Conservation (phyloP, 2,888 invertebrate genomes). For the Archips crataeganus region DNA sequence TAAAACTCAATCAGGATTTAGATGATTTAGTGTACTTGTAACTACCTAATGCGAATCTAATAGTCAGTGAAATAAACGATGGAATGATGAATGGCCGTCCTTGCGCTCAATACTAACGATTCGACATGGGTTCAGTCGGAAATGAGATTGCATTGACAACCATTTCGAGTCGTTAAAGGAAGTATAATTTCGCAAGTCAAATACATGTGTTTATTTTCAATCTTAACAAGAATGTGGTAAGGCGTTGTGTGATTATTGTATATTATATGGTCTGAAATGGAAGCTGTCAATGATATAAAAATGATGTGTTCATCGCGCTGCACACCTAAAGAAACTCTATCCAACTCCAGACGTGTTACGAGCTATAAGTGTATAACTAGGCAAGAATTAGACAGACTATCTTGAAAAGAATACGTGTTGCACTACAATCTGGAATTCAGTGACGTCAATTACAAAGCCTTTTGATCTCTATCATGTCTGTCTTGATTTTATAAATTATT, state of each 20-base stretch:
- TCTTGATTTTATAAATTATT: not conserved
- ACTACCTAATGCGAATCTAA: constrained; percentile 9
- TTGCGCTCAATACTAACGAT: constrained; percentile 28
- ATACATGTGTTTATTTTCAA: not conserved
- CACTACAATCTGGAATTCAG: not conserved
- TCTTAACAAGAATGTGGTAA: not conserved
- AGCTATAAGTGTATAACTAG: no score
- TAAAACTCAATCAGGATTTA: no score
- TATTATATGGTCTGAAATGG: not conserved
- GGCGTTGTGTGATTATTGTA: not conserved
- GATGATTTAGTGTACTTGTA: no score
- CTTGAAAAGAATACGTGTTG: no score
- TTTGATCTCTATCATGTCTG: not conserved
- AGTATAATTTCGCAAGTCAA: not conserved
- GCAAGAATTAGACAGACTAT: no score
- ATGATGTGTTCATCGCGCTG: no score
- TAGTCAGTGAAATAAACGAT: constrained; percentile 7
- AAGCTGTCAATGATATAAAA: not conserved
- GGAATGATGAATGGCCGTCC: constrained; percentile 20
- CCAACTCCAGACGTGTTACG: no score
- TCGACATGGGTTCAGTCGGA: constrained; percentile 31
- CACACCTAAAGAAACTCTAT: no score
- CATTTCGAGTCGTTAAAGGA: not conserved
- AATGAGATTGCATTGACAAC: constrained; percentile 5
- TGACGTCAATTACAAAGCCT: not conserved